Evolutionary conservation across 2,888 invertebrate genomes (phyloP), one percentile per base, ranked within the genome.

Genomic region (Eudemis profundana): DNA sequence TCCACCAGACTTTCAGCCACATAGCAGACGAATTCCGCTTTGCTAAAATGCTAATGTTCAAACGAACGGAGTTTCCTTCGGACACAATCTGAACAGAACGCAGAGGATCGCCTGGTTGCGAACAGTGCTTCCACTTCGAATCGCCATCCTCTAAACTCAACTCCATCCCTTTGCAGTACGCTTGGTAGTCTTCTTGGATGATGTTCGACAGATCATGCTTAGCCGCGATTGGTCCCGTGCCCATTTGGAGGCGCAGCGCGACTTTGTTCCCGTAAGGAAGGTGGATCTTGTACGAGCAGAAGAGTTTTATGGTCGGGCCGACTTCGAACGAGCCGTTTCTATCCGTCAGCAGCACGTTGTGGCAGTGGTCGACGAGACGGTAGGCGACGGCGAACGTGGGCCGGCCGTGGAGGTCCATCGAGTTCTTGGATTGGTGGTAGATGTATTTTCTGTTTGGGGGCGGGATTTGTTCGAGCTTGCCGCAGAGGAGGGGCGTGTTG

Each of bases 201-300:
- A 87, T 84, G 69, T 86, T 88, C 0, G 86, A 83, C 23, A 81
- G 68, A 21, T 87, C 88, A 12, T 86, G 84, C 69, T 82, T 86
- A 27, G 77, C 72, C 40, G 77, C 69, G 76, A 85, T 84, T 65
- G 87, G 82, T 49, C 87, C 91, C 14, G 90, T 86, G 66, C 94
- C 94, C 90, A 94, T 93, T 82, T 93, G 92, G 14, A 94, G 83
- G n/a, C 92, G 90, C 65, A 95, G 74, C n/a, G 94, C 94, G 8
- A 95, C 94, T 67, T 94, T 88, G 82, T 95, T 94, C 2, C 96
- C 96, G 76, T 94, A 95, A 1, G 96, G 95, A 73, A 96, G 82
- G 77, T 95, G 94, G 59, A 96, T 94, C 72, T 93, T 92, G 82
- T 95, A 95, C 21, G 95, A 95, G 82, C 96, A 96, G 71, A 93